Evolutionary conservation across 1,140 invertebrate species (phyloP).

Genomic region (Thrips palmi): DNA sequence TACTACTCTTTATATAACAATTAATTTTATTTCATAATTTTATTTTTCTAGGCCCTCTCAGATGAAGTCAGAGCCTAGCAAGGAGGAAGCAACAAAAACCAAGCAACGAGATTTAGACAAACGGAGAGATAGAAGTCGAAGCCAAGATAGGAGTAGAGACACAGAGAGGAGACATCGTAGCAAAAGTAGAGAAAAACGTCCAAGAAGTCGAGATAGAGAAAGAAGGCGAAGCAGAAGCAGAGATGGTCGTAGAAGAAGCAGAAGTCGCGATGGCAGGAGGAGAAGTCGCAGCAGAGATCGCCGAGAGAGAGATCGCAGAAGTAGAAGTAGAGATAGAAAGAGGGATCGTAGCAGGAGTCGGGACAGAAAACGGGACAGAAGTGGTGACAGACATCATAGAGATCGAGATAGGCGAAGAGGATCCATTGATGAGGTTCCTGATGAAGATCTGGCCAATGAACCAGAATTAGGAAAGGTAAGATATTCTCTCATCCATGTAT

Average conservation of each 20-base stretch:
- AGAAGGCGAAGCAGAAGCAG: conserved; percentile 17
- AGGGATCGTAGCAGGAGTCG: conserved; percentile 15
- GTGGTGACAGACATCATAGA: conserved; percentile 19
- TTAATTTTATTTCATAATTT: conserved; percentile 1
- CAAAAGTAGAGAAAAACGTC: conserved; percentile 20
- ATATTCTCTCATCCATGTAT: too few species aligned
- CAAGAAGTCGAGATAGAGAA: conserved; percentile 15
- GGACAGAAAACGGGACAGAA: conserved; percentile 20
- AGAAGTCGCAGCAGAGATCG: conserved; percentile 20
- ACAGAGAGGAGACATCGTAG: conserved; percentile 19
- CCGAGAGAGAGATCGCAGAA: conserved; percentile 13
- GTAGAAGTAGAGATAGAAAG: conserved; percentile 11
- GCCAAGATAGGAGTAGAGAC: conserved; percentile 21
- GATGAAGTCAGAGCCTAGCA: conserved; percentile 8
- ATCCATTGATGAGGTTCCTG: conserved; percentile 21
- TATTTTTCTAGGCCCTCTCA: conserved; percentile 1
- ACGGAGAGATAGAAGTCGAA: conserved; percentile 20
- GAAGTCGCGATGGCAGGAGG: conserved; percentile 19
- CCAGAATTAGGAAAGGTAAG: conserved; percentile 38
- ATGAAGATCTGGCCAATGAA: conserved; percentile 38
- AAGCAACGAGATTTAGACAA: conserved; percentile 16
- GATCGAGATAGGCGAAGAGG: conserved; percentile 20
- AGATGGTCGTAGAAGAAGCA: conserved; percentile 15
- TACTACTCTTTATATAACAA: conserved; percentile 3
- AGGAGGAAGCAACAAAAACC: conserved; percentile 15